Evolutionary conservation across 1,140 invertebrate species (phyloP).

Genomic region (Phortica variegata): DNA sequence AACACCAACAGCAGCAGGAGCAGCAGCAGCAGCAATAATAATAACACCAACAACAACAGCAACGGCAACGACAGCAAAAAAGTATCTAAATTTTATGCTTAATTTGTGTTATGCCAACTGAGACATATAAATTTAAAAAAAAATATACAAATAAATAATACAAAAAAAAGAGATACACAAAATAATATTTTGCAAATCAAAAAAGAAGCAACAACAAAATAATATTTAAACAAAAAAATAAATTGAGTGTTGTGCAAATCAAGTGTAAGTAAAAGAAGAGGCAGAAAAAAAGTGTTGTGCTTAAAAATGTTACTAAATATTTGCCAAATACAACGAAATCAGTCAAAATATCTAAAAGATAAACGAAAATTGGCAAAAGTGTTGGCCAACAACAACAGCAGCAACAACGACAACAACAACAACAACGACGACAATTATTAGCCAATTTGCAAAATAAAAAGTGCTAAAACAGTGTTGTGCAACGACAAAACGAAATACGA

Average conservation of each 20-base stretch:
- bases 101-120: slow-evolving; percentile 7
- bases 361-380: slow-evolving; percentile 51
- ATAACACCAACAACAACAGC: slow-evolving; percentile 18
- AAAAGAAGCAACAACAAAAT: neutral
- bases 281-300: slow-evolving; percentile 20
- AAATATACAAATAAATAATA: slow-evolving; percentile 2
- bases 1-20: slow-evolving; percentile 26
- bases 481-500: slow-evolving; percentile 14
- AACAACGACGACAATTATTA: slow-evolving; percentile 30
- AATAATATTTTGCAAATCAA: neutral
- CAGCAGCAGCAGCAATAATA: slow-evolving; percentile 19
- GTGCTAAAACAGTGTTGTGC: slow-evolving; percentile 4
- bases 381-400: slow-evolving; percentile 36
- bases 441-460: slow-evolving; percentile 27
- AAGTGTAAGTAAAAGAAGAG: no score
- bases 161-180: neutral
- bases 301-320: slow-evolving; percentile 48
- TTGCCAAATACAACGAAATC: slow-evolving; percentile 28
- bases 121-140: slow-evolving; percentile 3
- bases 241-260: no score
- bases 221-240: no score
- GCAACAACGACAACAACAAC: slow-evolving; percentile 7
- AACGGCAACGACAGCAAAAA: slow-evolving; percentile 17
- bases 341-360: slow-evolving; percentile 53
- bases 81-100: slow-evolving; percentile 2